Conservation (phyloP, 1,140 invertebrate species). For the Camponotus vicinus region DNA sequence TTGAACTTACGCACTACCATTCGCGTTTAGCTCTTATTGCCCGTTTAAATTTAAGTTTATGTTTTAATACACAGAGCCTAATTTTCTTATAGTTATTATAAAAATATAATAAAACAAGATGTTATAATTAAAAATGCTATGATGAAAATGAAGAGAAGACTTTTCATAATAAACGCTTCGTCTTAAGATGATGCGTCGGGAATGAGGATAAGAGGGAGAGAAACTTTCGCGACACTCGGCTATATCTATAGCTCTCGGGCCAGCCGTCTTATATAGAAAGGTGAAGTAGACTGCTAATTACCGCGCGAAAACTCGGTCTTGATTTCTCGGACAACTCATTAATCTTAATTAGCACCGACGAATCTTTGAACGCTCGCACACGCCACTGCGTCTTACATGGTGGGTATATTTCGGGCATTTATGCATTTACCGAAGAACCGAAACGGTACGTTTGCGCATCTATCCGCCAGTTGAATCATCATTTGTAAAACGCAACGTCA, state of each 20-base stretch:
- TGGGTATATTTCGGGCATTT: background rate
- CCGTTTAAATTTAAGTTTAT: too few relatives aligned
- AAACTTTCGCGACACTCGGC: slow-evolving; percentile 48
- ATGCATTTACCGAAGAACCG: background rate
- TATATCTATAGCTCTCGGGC: background rate
- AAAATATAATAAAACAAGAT: too few relatives aligned
- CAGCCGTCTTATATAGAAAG: slow-evolving; percentile 39
- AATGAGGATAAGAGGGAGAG: slow-evolving; percentile 36
- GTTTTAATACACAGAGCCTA: too few relatives aligned
- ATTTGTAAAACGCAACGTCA: background rate
- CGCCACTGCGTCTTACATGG: slow-evolving; percentile 28
- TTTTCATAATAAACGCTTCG: slow-evolving; percentile 47
- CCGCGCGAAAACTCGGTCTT: slow-evolving; percentile 52
- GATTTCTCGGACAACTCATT: slow-evolving; percentile 66
- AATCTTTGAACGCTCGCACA: slow-evolving; percentile 45
- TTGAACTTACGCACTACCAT: too few relatives aligned
- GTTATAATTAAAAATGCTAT: too few relatives aligned
- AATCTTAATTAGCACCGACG: slow-evolving; percentile 63
- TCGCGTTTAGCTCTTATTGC: too few relatives aligned
- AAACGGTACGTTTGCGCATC: background rate
- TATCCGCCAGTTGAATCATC: background rate
- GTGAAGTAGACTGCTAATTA: slow-evolving; percentile 65
- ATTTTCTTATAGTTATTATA: too few relatives aligned
- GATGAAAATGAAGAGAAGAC: slow-evolving; percentile 6
- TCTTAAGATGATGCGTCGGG: slow-evolving; percentile 32